Evolutionary conservation across 23 tunicate genomes (phyloP).

Genomic region (Corella eumyota): DNA sequence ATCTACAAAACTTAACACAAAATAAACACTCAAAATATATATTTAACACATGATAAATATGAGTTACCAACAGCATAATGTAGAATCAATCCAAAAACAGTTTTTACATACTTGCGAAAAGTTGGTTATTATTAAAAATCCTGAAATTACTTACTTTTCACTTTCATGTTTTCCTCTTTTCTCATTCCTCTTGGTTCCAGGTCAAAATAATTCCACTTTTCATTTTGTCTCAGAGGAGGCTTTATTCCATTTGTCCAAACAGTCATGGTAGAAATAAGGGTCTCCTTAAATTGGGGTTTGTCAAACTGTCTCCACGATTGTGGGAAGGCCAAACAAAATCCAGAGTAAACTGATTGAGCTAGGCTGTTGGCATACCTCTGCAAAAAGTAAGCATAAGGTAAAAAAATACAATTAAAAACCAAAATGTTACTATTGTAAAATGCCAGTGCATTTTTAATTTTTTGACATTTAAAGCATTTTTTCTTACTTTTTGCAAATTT

Average conservation of each 20-base stretch:
- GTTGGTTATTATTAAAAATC: no score
- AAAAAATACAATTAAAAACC: no score
- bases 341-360: constrained; percentile 17
- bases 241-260: constrained; percentile 66
- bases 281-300: constrained; percentile 61
- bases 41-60: no score
- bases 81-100: background rate
- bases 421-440: background rate
- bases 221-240: constrained; percentile 47
- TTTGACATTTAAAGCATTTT: background rate
- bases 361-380: constrained; percentile 16
- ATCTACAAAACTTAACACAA: no score
- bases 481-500: no score
- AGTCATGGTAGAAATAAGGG: constrained; percentile 13
- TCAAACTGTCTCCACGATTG: constrained; percentile 94
- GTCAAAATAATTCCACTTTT: constrained; percentile 47
- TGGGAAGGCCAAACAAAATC: constrained; percentile 81
- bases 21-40: no score
- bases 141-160: no score
- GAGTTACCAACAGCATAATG: no score
- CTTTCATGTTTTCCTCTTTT: constrained; percentile 35
- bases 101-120: no score
- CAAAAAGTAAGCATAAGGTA: no score
- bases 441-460: background rate
- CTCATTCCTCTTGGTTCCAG: constrained; percentile 70